Base-by-base conservation (phyloP, 1,140 invertebrate genomes). In the Ctenoplectra terminalis region DNA sequence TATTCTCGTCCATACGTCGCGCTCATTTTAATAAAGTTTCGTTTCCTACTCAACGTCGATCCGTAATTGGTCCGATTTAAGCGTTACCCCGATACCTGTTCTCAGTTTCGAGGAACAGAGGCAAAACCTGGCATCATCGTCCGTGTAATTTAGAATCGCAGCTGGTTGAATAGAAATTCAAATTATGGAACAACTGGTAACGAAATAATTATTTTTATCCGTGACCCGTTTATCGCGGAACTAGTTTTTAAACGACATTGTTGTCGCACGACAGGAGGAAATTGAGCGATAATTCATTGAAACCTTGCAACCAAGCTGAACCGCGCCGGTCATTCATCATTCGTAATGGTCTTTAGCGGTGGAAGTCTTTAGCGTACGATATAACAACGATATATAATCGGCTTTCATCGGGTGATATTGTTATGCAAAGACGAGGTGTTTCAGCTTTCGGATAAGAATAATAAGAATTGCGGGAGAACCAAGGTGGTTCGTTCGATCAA, bases 231-330 rank as follows among this genome's bases (percentile, higher is more conserved):
- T 43, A 52, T 70, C 67, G 29, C 26, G 9, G 1, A 37, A 37
- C 60, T 17, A 37, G 5, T n/a, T 37, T 37, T 71, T 71, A 17
- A 29, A 50, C 17, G 60, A 64, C 34, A 54, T 56, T 40, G 50
- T 71, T 37, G 48, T 48, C 48, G 8, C 20, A 23, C 26, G 67
- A 71, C 50, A 71, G 67, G 67, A 66, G 73, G 60, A 50, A 76
- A 76, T 76, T 66, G 67, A 71, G 26, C 67, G 67, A 54, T 71
- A 71, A 71, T 71, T 71, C 48, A 71, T 71, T n/a, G 66, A 23
- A 69, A 31, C 66, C 46, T 26, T 31, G 20, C 67, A 17, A 54
- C 29, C 7, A 31, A 31, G 67, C 31, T 31, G 31, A 34, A n/a
- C n/a, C 43, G 31, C 31, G 43, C 9, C 26, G 46, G 48, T 66